Evolutionary conservation across 2,888 invertebrate genomes (phyloP), one percentile per base, ranked within the genome.

Genomic region (Hemistola chrysoprasaria): DNA sequence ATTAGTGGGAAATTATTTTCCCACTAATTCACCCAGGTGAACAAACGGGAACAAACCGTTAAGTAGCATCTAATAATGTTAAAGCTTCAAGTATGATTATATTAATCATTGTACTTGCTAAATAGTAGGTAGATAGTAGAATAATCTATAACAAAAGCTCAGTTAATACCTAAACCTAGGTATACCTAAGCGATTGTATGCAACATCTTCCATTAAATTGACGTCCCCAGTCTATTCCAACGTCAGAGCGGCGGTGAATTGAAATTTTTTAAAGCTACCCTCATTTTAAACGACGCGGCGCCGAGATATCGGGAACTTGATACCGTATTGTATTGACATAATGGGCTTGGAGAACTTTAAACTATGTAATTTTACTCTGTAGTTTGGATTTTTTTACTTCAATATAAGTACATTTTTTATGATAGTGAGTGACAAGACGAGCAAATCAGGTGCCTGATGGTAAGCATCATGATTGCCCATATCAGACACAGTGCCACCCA

Each of bases 151-250:
- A 21, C 8, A 24, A 23, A 16, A 24, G 28, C 21, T 27, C 24
- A 47, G 34, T n/a, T n/a, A 34, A 33, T 33, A 40, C 40, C 31
- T 42, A 27, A 36, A 30, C 34, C 36, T 45, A 44, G 8, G 40
- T 43, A 32, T 32, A 42, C 3, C 26, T 2, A 30, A 6, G 21
- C 37, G 37, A 64, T 62, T 61, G 62, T 39, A 30, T 74, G 71
- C 71, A 73, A 83, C 83, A 83, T 83, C 81, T 80, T 67, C 75
- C 79, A 81, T 84, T 78, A 83, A 85, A 84, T 85, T 84, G 84
- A 83, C 75, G 80, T 70, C 59, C 56, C 65, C 57, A 65, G 66
- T 67, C 69, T 71, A 68, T 75, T 71, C 71, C 67, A 58, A 59
- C 64, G 56, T 62, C 63, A 61, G 65, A 56, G 43, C 41, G 42